Evolutionary conservation across 2,113 vertebrate species (phyloP), one percentile per base, ranked within the genome.

Genomic region (Azemiops feae): DNA sequence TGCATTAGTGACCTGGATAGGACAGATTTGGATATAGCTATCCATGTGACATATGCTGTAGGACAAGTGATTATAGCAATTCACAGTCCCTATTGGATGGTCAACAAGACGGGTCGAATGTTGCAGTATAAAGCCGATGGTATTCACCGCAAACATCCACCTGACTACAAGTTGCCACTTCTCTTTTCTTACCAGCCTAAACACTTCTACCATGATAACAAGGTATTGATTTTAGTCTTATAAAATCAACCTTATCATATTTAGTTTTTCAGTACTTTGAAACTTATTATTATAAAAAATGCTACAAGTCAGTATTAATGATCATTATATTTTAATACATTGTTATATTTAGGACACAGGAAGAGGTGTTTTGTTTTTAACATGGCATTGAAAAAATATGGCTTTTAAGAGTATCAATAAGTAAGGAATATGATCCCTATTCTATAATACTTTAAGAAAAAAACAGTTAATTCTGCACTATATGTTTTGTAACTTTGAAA

Each of bases 111-210:
- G 0, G 97, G 97, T 54, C 97, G 99, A 91, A 96, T 99, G 98
- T 96, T 99, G 94, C 99, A 99, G 9, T 99, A 99, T 97, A 99
- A 99, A 97, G 99, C 99, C 0, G 99, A 99, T 94, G 99, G 99
- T 90, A 98, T 99, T 96, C 99, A 99, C 95, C 98, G 99, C 93
- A 99, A 99, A 94, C 99, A 99, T 97, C 98, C 99, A 30, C 98
- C 98, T 89, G 98, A 99, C 95, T 99, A 99, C 85, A 98, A 98
- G 95, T 98, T 98, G 96, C 99, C 99, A 0, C 98, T 99, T 85
- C 98, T 99, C 25, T 99, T 99, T 97, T 99, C 99, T 93, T 99
- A 99, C 96, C 99, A 99, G 85, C 99, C 99, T 52, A 99, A 98
- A 85, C 97, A 99, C 96, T 99, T 99, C 96, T 97, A 99, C 92